phyloP scores from a whole-genome alignment of 2,113 vertebrate species.

The Scatophagus argus region DNA sequence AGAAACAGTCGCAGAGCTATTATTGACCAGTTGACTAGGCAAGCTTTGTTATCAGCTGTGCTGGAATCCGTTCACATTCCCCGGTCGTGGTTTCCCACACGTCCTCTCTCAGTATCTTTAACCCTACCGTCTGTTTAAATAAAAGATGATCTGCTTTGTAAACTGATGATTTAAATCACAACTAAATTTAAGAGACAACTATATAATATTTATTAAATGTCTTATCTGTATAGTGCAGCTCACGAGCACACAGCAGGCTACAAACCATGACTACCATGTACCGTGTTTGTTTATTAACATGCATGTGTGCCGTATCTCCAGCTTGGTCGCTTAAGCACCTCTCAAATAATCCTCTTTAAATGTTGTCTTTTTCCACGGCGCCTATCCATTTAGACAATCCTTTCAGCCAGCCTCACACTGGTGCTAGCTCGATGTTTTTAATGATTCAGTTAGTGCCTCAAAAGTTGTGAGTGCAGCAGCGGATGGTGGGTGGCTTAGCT shows the following conservation, averaged over 20 bases:
- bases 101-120: constrained; percentile 19
- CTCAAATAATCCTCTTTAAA: constrained; percentile 72
- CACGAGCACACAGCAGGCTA: constrained; percentile 44
- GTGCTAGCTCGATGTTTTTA: constrained; percentile 58
- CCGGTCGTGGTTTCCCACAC: constrained; percentile 15
- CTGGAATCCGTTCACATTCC: constrained; percentile 29
- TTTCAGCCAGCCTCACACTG: constrained; percentile 42
- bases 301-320: constrained; percentile 41
- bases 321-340: constrained; percentile 58
- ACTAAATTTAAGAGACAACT: constrained; percentile 56
- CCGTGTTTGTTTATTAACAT: constrained; percentile 61
- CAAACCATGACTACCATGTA: constrained; percentile 34
- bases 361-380: constrained; percentile 61
- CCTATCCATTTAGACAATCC: constrained; percentile 51
- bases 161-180: constrained; percentile 44
- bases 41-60: constrained; percentile 12
- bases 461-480: constrained; percentile 52
- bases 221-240: constrained; percentile 61
- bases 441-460: constrained; percentile 58
- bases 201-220: constrained; percentile 46
- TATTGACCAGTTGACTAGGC: constrained; percentile 2
- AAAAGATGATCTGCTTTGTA: constrained; percentile 19
- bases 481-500: constrained; percentile 60
- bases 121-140: constrained; percentile 25
- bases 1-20: neutral